Evolutionary conservation across 2,888 invertebrate genomes (phyloP).

Genomic region (Glyphotaelius pellucidus): DNA sequence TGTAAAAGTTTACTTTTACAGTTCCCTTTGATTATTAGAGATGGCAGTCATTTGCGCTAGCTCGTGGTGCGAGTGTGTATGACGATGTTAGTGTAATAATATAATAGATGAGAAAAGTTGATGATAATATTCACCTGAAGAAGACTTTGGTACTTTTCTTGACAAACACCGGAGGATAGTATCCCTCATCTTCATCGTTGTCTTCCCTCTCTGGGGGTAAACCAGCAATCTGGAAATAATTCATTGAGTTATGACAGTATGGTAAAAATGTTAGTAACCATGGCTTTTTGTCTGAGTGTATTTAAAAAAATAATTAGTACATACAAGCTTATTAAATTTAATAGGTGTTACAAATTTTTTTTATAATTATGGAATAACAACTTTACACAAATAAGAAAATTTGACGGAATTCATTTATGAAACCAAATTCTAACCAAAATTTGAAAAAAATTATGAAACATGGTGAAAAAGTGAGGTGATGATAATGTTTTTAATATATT

Average conservation of each 20-base stretch:
- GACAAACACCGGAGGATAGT: constrained; percentile 84
- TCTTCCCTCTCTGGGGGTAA: constrained; percentile 86
- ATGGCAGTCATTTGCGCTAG: too few species aligned
- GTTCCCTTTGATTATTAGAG: too few species aligned
- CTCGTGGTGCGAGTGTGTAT: too few species aligned
- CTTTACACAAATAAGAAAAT: neutral
- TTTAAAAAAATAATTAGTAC: neutral
- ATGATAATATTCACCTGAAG: constrained; percentile 73
- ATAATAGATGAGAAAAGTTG: neutral
- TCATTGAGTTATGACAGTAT: neutral
- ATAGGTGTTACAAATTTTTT: neutral
- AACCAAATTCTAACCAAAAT: too few species aligned
- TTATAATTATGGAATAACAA: neutral
- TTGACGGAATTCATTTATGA: too few species aligned
- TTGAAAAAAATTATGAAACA: too few species aligned
- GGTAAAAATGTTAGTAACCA: neutral
- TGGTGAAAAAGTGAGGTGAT: too few species aligned
- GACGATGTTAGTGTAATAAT: too few species aligned
- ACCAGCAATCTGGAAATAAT: constrained; percentile 79
- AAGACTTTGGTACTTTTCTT: constrained; percentile 88
- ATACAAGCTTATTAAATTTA: neutral
- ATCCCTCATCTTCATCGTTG: constrained; percentile 83
- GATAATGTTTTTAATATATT: too few species aligned
- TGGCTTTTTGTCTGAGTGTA: neutral
- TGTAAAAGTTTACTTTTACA: neutral